Evolutionary conservation across 2,888 invertebrate genomes (phyloP).

Genomic region (Empis livida): DNA sequence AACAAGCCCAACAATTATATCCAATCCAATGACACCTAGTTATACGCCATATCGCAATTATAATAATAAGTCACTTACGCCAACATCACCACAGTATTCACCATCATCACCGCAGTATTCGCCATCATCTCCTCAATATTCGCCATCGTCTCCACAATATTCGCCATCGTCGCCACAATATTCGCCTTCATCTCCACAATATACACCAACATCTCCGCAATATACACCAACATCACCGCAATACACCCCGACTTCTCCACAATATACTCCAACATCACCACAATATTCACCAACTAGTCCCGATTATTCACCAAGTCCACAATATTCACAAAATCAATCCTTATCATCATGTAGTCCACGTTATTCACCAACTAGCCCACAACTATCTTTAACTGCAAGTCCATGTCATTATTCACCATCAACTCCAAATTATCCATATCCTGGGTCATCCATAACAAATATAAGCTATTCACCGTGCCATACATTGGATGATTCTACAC

Average conservation of each 20-base stretch:
- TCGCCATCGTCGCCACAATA: constrained; percentile 49
- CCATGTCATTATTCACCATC: constrained; percentile 53
- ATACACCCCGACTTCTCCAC: constrained; percentile 54
- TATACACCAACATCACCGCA: constrained; percentile 63
- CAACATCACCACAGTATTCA: constrained; percentile 53
- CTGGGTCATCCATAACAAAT: constrained; percentile 46
- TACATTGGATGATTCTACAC: not conserved
- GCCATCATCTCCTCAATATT: constrained; percentile 17
- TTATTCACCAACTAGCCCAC: constrained; percentile 56
- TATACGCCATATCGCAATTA: constrained; percentile 30
- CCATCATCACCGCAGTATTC: constrained; percentile 53
- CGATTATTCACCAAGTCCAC: constrained; percentile 61
- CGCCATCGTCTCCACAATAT: constrained; percentile 60
- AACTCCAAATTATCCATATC: constrained; percentile 55
- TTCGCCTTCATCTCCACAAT: constrained; percentile 46
- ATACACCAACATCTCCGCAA: constrained; percentile 45
- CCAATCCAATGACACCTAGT: constrained; percentile 51
- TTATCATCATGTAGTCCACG: constrained; percentile 49
- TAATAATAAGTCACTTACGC: constrained; percentile 27
- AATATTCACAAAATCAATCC: constrained; percentile 42
- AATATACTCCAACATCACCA: constrained; percentile 50
- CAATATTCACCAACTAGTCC: constrained; percentile 62
- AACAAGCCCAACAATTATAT: constrained; percentile 49
- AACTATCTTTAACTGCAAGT: constrained; percentile 42
- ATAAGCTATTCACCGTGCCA: constrained; percentile 39